Base-by-base conservation (phyloP, 2,888 invertebrate genomes). In the Noctua janthe region DNA sequence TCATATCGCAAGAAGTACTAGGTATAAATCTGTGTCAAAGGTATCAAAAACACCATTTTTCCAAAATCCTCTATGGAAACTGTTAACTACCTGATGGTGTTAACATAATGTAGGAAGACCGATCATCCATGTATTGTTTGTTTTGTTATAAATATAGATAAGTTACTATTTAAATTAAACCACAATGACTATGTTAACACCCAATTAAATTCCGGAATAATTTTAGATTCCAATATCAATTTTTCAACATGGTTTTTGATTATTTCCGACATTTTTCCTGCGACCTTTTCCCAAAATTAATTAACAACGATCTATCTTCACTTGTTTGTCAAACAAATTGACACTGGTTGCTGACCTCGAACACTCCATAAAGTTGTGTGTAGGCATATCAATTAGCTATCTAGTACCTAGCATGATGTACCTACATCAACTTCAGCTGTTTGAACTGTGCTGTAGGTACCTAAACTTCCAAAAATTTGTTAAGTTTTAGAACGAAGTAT, bases 301-400 rank as follows among this genome's bases (percentile, higher is more conserved):
- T 86, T 78, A 79, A 76, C 82, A 83, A 79, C 81, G 69, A 90
- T 90, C 86, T 84, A 87, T 90, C 87, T 87, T 89, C 81, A 69
- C 80, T 84, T 90, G 90, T 90, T 90, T 88, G 87, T 76, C 74
- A 84, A 86, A 82, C 80, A 82, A 86, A 84, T 88, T 86, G 85
- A 86, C 84, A 80, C 59, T 79, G 71, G 70, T 79, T 76, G 76
- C 73, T 81, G 81, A 81, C 84, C 86, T 87, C 83, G 83, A 82
- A 85, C 84, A 83, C 82, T 78, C 84, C 88, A 89, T 91, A 91
- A 90, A 91, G 85, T 83, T 82, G 74, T 64, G 47, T 69, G 62
- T 73, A 66, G 73, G 59, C 80, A 74, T 77, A 81, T 84, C 84
- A 85, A 84, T 84, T 83, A 82, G 64, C 59, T 76, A 70, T 76